These are phyloP conservation scores for Serrognathus titanus DNA, from an alignment of 2,888 invertebrate genomes.

Conservation along the genomic window DNA sequence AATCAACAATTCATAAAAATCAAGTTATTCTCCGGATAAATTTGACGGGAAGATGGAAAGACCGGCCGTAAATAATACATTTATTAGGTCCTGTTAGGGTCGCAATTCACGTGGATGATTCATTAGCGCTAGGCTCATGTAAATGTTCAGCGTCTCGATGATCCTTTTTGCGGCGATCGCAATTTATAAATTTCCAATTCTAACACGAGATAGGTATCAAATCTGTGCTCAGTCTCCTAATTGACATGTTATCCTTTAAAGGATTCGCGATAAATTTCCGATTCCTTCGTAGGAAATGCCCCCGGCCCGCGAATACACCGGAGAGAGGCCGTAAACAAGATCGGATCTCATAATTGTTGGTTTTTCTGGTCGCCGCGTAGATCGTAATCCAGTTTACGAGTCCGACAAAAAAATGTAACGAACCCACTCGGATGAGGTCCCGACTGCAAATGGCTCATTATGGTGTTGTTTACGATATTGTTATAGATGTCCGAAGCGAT, in stretches of 20 bases:
- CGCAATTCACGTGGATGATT: conserved; percentile 1
- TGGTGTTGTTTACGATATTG: conserved; percentile 40
- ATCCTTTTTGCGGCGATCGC: not conserved
- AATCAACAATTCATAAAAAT: no score
- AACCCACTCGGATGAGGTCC: conserved; percentile 25
- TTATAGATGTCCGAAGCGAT: conserved; percentile 36
- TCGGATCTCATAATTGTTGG: conserved; percentile 11
- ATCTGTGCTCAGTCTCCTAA: conserved; percentile 18
- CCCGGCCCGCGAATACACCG: not conserved
- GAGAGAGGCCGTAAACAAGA: conserved; percentile 13
- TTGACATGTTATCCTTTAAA: conserved; percentile 28
- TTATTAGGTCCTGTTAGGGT: not conserved
- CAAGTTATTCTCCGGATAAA: no score
- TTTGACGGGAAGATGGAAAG: no score
- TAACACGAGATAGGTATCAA: conserved; percentile 13
- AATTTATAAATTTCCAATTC: conserved; percentile 3
- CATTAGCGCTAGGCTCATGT: not conserved
- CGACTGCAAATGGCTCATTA: conserved; percentile 34
- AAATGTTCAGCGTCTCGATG: not conserved
- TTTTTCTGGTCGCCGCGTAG: conserved; percentile 19
- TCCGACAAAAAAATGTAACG: conserved; percentile 29
- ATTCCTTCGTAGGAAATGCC: conserved; percentile 12
- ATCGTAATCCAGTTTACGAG: conserved; percentile 25
- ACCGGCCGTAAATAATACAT: not conserved
- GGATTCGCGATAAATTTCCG: conserved; percentile 14